These are phyloP conservation scores for Lapara coniferarum DNA, from an alignment of 2,888 invertebrate species.

Conservation along the genomic window DNA sequence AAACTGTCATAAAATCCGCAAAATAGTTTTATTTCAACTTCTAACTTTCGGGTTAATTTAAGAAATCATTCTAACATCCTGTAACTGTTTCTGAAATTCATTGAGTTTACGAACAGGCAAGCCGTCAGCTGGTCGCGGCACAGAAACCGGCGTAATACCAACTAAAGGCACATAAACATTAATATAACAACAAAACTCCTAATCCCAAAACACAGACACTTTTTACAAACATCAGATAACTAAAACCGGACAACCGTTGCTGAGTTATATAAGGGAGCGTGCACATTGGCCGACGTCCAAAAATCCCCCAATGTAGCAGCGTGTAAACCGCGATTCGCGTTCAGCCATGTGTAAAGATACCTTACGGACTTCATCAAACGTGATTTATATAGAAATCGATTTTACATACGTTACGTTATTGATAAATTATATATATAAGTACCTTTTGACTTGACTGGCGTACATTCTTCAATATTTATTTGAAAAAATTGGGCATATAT, in stretches of 20 bases:
- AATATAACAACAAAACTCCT: neutral
- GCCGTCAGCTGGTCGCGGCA: too few species aligned
- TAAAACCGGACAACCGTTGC: constrained; percentile 19
- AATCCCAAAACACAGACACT: neutral
- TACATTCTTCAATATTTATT: constrained; percentile 34
- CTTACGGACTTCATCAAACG: constrained; percentile 40
- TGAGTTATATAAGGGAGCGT: constrained; percentile 36
- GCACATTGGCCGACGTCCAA: constrained; percentile 52
- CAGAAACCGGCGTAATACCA: too few species aligned
- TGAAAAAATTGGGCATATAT: too few species aligned
- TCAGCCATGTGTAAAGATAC: constrained; percentile 57
- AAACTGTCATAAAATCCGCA: too few species aligned
- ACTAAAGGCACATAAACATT: neutral
- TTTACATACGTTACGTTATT: constrained; percentile 13
- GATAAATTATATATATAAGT: neutral
- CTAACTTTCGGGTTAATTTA: too few species aligned
- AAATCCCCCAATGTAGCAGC: constrained; percentile 52
- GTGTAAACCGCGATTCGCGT: constrained; percentile 51
- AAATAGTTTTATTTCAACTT: too few species aligned
- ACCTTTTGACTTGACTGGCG: neutral
- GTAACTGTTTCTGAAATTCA: too few species aligned
- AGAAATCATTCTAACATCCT: too few species aligned
- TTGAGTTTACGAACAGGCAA: too few species aligned
- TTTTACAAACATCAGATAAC: constrained; percentile 21
- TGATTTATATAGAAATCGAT: constrained; percentile 28